These are phyloP conservation scores for Indicator maculatus DNA, from an alignment of 2,113 vertebrate species.

Conservation along the genomic window DNA sequence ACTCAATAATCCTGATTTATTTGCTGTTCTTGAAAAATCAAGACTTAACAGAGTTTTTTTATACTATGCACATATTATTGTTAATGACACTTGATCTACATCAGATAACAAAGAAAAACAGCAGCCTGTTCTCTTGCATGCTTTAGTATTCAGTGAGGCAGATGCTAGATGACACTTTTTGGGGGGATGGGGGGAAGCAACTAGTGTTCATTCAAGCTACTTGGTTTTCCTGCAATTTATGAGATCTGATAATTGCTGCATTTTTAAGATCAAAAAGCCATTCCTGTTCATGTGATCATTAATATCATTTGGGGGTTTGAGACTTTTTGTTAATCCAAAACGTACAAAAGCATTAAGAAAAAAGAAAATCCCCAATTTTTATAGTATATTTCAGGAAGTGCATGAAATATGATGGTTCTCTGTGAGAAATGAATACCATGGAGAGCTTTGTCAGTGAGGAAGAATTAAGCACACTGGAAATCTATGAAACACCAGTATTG, in stretches of 20 bases:
- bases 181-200: neutral
- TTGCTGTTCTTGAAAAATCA: constrained; percentile 14
- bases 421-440: neutral
- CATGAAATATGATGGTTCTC: neutral
- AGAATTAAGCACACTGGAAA: constrained; percentile 16
- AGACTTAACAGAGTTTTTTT: neutral
- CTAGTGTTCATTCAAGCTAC: constrained; percentile 65
- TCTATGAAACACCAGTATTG: neutral
- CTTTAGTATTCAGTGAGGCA: constrained; percentile 34
- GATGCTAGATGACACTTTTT: constrained; percentile 37
- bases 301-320: constrained; percentile 26
- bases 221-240: constrained; percentile 71
- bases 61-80: constrained; percentile 17
- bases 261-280: constrained; percentile 64
- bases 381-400: neutral
- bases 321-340: constrained; percentile 35
- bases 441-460: neutral
- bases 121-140: neutral
- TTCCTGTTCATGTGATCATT: constrained; percentile 42
- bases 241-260: constrained; percentile 68
- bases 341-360: constrained; percentile 9
- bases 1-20: constrained; percentile 12
- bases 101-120: constrained; percentile 29
- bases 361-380: neutral
- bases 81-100: constrained; percentile 42